Evolutionary conservation across 2,888 invertebrate species (phyloP), one percentile per base, ranked within the genome.

Genomic region (Caenorhabditis sp.): DNA sequence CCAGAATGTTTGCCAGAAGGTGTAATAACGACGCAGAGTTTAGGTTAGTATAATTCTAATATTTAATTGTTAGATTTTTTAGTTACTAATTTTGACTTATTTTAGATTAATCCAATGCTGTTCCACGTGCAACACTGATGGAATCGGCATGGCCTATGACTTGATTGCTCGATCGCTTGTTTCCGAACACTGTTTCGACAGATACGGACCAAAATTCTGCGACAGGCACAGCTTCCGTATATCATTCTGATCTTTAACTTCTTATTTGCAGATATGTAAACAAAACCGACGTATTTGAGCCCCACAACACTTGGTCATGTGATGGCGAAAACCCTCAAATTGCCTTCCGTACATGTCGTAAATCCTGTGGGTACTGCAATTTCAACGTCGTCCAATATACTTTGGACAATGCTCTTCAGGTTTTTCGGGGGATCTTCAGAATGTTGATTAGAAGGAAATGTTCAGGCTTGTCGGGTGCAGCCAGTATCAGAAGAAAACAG

Each of bases 1-100:
- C 71, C 2, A 44, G 87, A 20, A 24, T 80, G 18, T 89, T 89
- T 60, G 82, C 79, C 0, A 77, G 85, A 60, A 28, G 88, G 58
- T 89, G 89, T 69, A 89, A 89, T 47, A 62, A 76, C 1, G 88
- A 89, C 60, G 88, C 86, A 0, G 88, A 88, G 58, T 89, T 87
- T 55, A 78, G 88, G 86, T 86, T 56, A n/a, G n/a, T n/a, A n/a
- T n/a, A n/a, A n/a, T n/a, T n/a, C n/a, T n/a, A n/a, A n/a, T n/a
- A n/a, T n/a, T n/a, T n/a, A n/a, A n/a, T n/a, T n/a, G n/a, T n/a
- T n/a, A n/a, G n/a, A n/a, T n/a, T n/a, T n/a, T n/a, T n/a, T n/a
- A n/a, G n/a, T n/a, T n/a, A n/a, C n/a, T 40, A 13, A 8, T 9
- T 32, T 6, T 4, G 9, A 32, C 5, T 32, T 6, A 9, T 32